These are phyloP conservation scores for Amblyjoppa fuscipennis DNA, from an alignment of 2,888 invertebrate genomes.

Conservation along the genomic window DNA sequence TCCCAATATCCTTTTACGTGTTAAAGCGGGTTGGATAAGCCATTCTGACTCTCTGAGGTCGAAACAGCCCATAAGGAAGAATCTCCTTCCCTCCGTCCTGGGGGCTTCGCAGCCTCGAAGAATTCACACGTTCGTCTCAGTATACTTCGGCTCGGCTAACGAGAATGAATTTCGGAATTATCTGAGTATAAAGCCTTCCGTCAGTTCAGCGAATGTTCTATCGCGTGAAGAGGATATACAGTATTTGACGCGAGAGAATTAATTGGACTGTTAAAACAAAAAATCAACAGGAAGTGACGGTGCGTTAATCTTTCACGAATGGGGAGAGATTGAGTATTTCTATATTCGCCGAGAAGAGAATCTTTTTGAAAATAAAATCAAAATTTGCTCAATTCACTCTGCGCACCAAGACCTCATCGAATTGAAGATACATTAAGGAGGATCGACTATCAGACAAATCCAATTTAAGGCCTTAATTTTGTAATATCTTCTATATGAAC, in stretches of 20 bases:
- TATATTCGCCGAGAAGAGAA: neutral
- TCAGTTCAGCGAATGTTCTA: neutral
- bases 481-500: too few species aligned
- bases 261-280: neutral
- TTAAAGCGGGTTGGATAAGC: too few species aligned
- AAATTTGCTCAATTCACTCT: too few species aligned
- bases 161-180: constrained; percentile 7
- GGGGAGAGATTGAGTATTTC: neutral
- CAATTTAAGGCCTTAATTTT: too few species aligned
- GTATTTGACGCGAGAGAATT: neutral
- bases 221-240: neutral
- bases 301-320: neutral
- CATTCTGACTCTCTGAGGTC: too few species aligned
- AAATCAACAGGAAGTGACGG: neutral
- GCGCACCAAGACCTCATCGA: too few species aligned
- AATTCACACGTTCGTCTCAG: constrained; percentile 16
- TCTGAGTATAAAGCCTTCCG: neutral
- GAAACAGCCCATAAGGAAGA: neutral
- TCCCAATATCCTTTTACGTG: too few species aligned
- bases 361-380: neutral
- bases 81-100: constrained; percentile 9
- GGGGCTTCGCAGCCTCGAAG: neutral
- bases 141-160: neutral
- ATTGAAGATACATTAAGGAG: too few species aligned
- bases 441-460: too few species aligned